These are phyloP conservation scores for Oligia latruncula DNA, from an alignment of 2,888 invertebrate species.

Conservation along the genomic window DNA sequence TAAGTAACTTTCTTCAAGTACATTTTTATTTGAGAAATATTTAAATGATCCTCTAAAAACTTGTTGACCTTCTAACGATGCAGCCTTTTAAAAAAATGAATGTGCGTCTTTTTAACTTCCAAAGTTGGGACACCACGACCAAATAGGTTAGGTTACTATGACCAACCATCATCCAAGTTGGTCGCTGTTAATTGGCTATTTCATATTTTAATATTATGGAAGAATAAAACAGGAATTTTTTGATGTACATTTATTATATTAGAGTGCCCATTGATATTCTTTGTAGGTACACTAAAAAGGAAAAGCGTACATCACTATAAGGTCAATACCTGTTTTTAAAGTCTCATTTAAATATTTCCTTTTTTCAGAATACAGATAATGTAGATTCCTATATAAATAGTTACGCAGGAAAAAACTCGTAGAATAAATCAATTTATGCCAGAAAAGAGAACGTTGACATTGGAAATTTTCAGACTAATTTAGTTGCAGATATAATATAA, in stretches of 20 bases:
- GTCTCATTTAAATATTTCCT: background rate
- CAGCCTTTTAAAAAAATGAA: background rate
- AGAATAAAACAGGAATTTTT: background rate
- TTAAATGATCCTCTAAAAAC: background rate
- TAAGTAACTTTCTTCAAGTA: background rate
- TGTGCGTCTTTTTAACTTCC: background rate
- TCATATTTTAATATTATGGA: background rate
- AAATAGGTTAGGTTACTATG: background rate
- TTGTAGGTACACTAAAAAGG: no score
- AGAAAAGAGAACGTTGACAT: background rate
- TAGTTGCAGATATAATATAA: conserved; percentile 9
- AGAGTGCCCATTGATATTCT: no score
- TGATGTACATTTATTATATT: background rate
- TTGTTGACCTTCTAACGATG: background rate
- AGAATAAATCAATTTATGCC: background rate
- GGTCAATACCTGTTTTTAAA: no score
- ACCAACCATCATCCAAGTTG: background rate
- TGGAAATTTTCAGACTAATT: conserved; percentile 13
- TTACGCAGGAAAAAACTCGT: background rate
- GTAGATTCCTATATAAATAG: background rate
- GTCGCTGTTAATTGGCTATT: background rate
- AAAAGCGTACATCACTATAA: no score
- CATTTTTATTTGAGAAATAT: background rate
- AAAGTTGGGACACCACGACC: background rate
- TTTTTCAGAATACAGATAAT: background rate